These are phyloP conservation scores for Syndactyla subalaris DNA, from an alignment of 2,797 vertebrate species.

Conservation along the genomic window DNA sequence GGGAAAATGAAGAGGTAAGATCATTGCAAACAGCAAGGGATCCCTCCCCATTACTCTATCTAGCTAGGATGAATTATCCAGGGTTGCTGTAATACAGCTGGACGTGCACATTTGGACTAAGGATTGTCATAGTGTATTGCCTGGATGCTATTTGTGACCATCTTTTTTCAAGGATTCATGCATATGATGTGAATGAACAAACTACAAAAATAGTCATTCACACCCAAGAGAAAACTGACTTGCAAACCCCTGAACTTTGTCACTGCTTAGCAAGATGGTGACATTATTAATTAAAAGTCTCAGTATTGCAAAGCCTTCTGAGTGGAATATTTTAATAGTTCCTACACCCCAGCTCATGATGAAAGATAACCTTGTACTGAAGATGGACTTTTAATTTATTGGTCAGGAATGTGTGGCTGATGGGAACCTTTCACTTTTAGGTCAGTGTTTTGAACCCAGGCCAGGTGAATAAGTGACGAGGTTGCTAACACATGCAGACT, in stretches of 20 bases:
- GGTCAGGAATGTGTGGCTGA: not conserved
- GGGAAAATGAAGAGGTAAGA: not conserved
- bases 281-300: not conserved
- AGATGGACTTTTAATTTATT: conserved; percentile 26
- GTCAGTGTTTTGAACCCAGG: conserved; percentile 52
- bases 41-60: not conserved
- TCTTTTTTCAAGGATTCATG: not conserved
- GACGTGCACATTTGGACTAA: not conserved
- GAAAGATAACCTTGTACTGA: conserved; percentile 42
- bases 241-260: not conserved
- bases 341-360: not conserved
- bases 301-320: not conserved
- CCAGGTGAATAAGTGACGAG: conserved; percentile 50
- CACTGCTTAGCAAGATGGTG: not conserved
- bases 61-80: not conserved
- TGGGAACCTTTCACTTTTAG: conserved; percentile 53
- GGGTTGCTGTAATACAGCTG: not conserved
- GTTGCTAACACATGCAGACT: conserved; percentile 49
- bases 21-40: not conserved
- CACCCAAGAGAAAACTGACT: not conserved
- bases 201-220: not conserved
- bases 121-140: not conserved
- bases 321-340: not conserved
- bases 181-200: not conserved
- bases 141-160: not conserved